Evolutionary conservation across 2,113 vertebrate species (phyloP).

Genomic region (Toxostoma redivivum): DNA sequence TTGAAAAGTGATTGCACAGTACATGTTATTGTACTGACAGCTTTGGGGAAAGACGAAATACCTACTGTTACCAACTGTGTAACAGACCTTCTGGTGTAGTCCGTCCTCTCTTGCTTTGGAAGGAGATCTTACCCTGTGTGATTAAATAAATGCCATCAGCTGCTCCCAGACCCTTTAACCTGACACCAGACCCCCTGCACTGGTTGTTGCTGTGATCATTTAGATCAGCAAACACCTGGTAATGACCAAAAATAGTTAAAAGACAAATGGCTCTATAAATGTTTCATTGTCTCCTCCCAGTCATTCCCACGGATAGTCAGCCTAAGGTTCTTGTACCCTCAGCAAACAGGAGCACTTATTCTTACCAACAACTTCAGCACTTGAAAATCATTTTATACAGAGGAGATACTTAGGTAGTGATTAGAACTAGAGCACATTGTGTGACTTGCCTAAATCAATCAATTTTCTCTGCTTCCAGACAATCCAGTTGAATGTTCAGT

Average conservation of each 20-base stretch:
- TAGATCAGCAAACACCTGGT: not conserved
- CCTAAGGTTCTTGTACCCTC: not conserved
- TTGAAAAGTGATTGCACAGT: not conserved
- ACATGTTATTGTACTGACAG: not conserved
- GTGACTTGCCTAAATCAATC: not conserved
- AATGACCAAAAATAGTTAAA: not conserved
- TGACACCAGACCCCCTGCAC: not conserved
- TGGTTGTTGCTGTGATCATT: not conserved
- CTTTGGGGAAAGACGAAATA: not conserved
- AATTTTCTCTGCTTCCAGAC: not conserved
- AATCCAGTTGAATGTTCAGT: not conserved
- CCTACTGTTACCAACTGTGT: not conserved
- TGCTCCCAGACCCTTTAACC: not conserved
- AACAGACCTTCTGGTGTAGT: not conserved
- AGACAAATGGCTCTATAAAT: accelerated
- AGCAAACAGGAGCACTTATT: not conserved
- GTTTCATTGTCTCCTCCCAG: not conserved
- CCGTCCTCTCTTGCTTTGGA: not conserved
- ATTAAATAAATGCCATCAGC: not conserved
- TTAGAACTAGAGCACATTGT: not conserved
- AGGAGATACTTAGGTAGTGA: not conserved
- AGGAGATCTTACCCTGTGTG: not conserved
- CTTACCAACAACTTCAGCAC: not conserved
- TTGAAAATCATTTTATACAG: not conserved
- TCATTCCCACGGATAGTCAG: not conserved